These are phyloP conservation scores for Sciurus vulgaris DNA, from an alignment of 2,797 vertebrate species.

Conservation along the genomic window DNA sequence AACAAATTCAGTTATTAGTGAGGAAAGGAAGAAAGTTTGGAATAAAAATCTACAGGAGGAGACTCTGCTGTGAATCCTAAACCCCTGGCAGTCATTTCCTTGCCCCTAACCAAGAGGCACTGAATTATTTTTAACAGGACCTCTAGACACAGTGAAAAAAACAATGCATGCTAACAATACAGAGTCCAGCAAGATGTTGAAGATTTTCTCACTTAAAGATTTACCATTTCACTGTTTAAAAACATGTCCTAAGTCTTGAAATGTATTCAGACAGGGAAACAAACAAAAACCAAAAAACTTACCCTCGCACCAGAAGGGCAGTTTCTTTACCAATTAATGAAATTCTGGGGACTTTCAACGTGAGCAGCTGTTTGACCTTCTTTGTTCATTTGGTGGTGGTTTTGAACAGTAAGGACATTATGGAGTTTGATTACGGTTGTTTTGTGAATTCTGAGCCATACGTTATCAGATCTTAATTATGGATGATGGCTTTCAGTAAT, in stretches of 20 bases:
- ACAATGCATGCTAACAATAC: background rate
- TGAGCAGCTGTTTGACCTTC: background rate
- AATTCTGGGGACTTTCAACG: background rate
- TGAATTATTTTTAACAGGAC: constrained; percentile 36
- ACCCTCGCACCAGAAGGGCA: background rate
- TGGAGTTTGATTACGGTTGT: background rate
- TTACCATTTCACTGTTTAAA: background rate
- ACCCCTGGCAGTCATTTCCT: background rate
- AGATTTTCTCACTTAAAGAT: constrained; percentile 51
- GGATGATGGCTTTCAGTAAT: background rate
- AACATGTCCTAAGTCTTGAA: constrained; percentile 28
- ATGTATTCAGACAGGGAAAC: background rate
- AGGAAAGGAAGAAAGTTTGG: background rate
- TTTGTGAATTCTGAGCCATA: background rate
- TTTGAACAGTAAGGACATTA: background rate
- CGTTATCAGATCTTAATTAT: constrained; percentile 24
- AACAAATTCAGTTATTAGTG: constrained; percentile 41
- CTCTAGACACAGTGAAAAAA: constrained; percentile 7
- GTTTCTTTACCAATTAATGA: constrained; percentile 31
- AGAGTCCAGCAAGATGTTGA: constrained; percentile 46
- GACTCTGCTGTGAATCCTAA: background rate
- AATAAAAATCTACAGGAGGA: background rate
- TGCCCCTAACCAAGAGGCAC: constrained; percentile 13
- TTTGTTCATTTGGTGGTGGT: background rate
- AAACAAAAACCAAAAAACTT: background rate